A percentile compares a stretch with the other conserved stretches of the same genome.
Evolutionary conservation across 1,140 invertebrate genomes (phyloP).

Genomic region (Scaptomyza hsui): DNA sequence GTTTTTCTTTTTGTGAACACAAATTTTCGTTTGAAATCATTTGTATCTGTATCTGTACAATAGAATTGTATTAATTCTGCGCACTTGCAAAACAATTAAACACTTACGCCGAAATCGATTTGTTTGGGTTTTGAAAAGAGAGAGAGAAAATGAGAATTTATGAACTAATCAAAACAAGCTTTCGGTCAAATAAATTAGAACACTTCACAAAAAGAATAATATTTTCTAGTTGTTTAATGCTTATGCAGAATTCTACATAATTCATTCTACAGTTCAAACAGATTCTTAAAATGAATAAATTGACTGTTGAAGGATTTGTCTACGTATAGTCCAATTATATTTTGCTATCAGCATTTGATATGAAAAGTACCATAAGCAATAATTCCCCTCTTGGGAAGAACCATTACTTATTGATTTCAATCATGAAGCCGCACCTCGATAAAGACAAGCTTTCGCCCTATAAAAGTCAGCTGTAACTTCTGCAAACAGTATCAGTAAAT

Average conservation of each 20-base stretch:
- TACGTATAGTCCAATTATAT: no score
- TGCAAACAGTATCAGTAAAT: conserved; percentile 21
- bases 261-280: not conserved
- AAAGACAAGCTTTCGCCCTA: conserved; percentile 8
- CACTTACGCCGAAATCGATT: conserved; percentile 3
- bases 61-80: conserved; percentile 22
- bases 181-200: conserved; percentile 1
- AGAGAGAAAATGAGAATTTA: not conserved
- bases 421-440: not conserved
- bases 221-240: not conserved
- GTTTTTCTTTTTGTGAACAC: conserved; percentile 67
- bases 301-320: not conserved
- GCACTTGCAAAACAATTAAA: conserved; percentile 22
- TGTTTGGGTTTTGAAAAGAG: not conserved
- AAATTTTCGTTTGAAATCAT: conserved; percentile 69
- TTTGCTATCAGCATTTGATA: conserved; percentile 9
- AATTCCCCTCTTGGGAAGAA: conserved; percentile 40
- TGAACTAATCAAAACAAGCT: conserved; percentile 18
- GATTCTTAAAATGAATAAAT: conserved; percentile 1
- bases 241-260: not conserved
- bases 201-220: conserved; percentile 15
- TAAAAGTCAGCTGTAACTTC: conserved; percentile 30
- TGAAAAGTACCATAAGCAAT: conserved; percentile 20
- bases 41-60: conserved; percentile 41
- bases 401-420: conserved; percentile 19